Evolutionary conservation across 2,888 invertebrate genomes (phyloP), one percentile per base, ranked within the genome.

Genomic region (Rotaria sp.): DNA sequence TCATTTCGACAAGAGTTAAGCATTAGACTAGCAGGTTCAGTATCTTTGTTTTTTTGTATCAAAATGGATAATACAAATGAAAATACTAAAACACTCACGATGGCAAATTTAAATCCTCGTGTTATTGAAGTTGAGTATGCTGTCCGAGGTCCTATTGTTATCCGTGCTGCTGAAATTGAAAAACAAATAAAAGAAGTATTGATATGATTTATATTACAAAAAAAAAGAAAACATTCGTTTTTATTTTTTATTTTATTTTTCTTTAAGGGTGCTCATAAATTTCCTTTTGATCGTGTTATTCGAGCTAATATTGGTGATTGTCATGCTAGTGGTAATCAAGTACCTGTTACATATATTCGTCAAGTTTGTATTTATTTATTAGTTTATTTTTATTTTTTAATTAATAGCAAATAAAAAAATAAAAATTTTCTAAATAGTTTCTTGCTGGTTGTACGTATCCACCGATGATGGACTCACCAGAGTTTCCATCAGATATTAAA

Each of bases 281-380:
- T 97, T 90, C 96, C 97, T 2, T 98, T 98, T 92, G 94, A 94
- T 87, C 94, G 94, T 91, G 97, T 99, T 85, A 95, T 98, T 90
- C 94, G 95, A 89, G 97, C 97, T 0, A 99, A 99, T 92, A 96
- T 99, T 90, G 99, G 99, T 57, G 99, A 99, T 92, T 96, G 97
- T 86, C 99, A 99, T 93, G 98, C 99, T 0, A 96, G 96, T 95
- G 96, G 96, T 52, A 80, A 80, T 80, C 97, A 99, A 91, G 92
- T 92, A 85, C 98, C 98, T 30, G 94, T 99, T 88, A 97, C 97
- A 0, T 98, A 96, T 91, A 93, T 99, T 88, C 93, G 98, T 90
- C 96, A 98, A 94, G 96, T 95, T 89, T 8, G 75, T 41, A 75
- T 41, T 41, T 38, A n/a, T 21, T 38, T 38, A 45, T 11, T 45